These are phyloP conservation scores for Pipistrellus nathusii DNA, from an alignment of 2,797 vertebrate species.

Conservation along the genomic window DNA sequence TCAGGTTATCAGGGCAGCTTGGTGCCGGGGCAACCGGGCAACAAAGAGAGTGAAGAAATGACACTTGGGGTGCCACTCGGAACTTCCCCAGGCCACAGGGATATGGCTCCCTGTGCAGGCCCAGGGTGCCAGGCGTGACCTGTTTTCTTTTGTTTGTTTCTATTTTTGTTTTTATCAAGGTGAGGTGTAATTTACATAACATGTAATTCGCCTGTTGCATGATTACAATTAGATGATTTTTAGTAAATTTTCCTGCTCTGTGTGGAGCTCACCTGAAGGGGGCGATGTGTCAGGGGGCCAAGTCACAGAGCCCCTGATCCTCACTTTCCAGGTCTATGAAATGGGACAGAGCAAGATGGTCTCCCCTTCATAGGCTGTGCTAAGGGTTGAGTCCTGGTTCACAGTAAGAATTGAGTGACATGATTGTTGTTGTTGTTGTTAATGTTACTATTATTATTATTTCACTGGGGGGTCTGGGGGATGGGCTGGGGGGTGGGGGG, in stretches of 20 bases:
- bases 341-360: background rate
- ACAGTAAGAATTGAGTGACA: background rate
- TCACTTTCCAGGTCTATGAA: background rate
- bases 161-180: too few relatives aligned
- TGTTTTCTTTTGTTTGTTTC: too few relatives aligned
- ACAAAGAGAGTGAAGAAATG: slow-evolving; percentile 54
- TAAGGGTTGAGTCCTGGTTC: background rate
- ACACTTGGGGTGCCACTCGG: background rate
- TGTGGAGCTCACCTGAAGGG: background rate
- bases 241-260: background rate
- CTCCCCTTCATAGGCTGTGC: background rate
- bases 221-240: background rate
- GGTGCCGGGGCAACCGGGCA: slow-evolving; percentile 57
- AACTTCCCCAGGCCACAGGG: background rate
- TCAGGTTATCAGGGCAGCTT: background rate
- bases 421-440: background rate
- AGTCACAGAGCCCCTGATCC: background rate
- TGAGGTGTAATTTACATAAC: background rate
- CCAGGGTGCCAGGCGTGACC: background rate
- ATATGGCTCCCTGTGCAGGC: background rate
- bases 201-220: background rate
- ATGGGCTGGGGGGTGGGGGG: too few relatives aligned
- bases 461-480: background rate
- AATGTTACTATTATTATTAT: background rate
- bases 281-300: background rate